Conservation (phyloP, 2,113 vertebrate genomes). For the Muntiacus reevesi region DNA sequence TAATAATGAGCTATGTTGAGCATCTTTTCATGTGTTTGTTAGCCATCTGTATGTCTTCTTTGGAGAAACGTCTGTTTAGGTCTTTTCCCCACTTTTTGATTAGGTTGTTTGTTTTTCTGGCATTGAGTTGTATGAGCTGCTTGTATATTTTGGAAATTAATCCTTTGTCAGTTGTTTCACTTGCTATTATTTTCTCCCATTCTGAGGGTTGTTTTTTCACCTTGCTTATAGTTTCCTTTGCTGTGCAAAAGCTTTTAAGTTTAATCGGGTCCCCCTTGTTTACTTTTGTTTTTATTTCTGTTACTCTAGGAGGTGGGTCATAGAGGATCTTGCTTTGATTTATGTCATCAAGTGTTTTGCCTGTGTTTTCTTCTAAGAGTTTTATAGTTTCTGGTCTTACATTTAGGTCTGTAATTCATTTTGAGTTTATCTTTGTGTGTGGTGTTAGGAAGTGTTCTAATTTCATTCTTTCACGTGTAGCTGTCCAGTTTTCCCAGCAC, state of each 20-base stretch:
- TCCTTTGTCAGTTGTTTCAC: neutral
- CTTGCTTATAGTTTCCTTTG: neutral
- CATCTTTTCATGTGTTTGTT: neutral
- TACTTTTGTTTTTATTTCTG: neutral
- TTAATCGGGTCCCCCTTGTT: neutral
- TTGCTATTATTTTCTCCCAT: neutral
- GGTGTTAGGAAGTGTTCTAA: neutral
- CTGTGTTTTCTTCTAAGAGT: neutral
- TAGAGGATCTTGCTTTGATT: neutral
- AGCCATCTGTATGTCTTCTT: neutral
- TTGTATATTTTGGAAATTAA: neutral
- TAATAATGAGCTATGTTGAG: neutral
- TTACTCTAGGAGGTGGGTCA: neutral
- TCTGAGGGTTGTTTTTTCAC: neutral
- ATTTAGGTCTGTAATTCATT: neutral
- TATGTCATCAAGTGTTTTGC: neutral
- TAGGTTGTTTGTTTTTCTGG: neutral
- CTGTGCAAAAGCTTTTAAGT: neutral
- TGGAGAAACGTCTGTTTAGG: neutral
- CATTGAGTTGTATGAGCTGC: neutral
- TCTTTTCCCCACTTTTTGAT: neutral
- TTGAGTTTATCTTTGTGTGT: neutral
- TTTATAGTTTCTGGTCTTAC: neutral
- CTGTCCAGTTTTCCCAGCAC: neutral
- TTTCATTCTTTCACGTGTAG: neutral